A percentile compares a stretch with the other conserved stretches of the same genome.
These are phyloP conservation scores for Oeneis ivallda DNA, from an alignment of 2,888 invertebrate species.

Conservation along the genomic window DNA sequence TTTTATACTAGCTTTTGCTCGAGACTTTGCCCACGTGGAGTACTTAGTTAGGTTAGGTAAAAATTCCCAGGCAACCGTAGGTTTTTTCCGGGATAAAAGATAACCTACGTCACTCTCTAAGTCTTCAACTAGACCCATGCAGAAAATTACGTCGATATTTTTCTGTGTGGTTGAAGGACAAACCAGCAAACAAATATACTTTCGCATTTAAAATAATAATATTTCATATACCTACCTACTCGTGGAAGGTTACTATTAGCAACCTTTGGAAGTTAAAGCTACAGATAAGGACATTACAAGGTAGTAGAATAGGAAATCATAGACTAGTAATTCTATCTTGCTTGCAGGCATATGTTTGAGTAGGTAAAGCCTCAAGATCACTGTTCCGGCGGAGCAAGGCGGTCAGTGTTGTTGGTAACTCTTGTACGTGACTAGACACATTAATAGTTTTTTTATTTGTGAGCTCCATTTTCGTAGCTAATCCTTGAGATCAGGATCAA, in stretches of 20 bases:
- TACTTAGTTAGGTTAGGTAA: too few relatives aligned
- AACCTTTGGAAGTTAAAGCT: conserved; percentile 2
- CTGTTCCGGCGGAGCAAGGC: conserved; percentile 53
- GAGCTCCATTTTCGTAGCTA: conserved; percentile 44
- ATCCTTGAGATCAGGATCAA: conserved; percentile 48
- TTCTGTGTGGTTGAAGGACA: too few relatives aligned
- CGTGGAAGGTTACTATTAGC: conserved; percentile 2
- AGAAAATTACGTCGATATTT: too few relatives aligned
- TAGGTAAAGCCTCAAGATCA: conserved; percentile 57
- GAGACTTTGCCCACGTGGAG: too few relatives aligned
- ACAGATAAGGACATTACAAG: conserved; percentile 19
- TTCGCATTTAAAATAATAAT: too few relatives aligned
- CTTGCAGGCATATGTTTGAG: conserved; percentile 57
- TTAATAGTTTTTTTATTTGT: conserved; percentile 58
- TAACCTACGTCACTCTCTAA: too few relatives aligned
- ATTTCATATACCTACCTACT: too few relatives aligned
- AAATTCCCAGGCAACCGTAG: too few relatives aligned
- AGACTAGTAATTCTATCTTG: conserved; percentile 25
- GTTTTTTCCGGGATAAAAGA: too few relatives aligned
- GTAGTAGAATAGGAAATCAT: conserved; percentile 17
- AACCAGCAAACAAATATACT: too few relatives aligned
- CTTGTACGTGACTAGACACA: conserved; percentile 61
- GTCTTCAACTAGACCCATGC: too few relatives aligned
- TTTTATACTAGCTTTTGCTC: background rate
- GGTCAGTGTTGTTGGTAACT: conserved; percentile 53